Base-by-base conservation (phyloP, 2,113 vertebrate genomes). In the Catharus minimus region DNA sequence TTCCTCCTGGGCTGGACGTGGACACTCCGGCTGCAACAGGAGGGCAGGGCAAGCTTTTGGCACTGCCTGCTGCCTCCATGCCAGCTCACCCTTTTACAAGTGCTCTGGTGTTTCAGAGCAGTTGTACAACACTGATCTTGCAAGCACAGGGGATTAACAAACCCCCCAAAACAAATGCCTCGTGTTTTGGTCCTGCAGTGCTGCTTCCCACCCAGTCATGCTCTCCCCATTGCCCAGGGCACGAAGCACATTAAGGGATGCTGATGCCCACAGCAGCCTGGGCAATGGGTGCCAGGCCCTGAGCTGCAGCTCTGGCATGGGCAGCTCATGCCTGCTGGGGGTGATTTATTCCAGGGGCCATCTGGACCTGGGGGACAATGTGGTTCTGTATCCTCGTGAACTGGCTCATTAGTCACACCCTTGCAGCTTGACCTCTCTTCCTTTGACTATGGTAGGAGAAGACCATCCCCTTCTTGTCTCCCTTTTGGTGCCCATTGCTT, bases 391-490 rank as follows among this genome's bases (percentile, higher is more conserved):
- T 97, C 96, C 98, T 95, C 94, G 97, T 98, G 98, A 98, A 97
- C 96, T 39, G 88, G 97, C 97, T 75, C 96, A 97, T 98, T 98
- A 98, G 98, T 99, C 98, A 98, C 98, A 98, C 97, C 96, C 98
- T 98, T 97, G 97, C 97, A 92, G 86, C 97, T 95, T 87, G 96
- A 97, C 97, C 98, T 96, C 97, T 96, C 94, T 56, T 85, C 76
- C 97, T 97, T 97, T 94, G 90, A 97, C 77, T 46, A 60, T 36
- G 76, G 95, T 89, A 93, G 97, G 97, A 97, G 94, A 94, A 96
- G 96, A 90, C 46, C 77, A 88, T 80, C 93, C 65, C 88, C 89
- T 94, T 89, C 96, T 93, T 33, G 16, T 96, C 24, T 91, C 28
- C 61, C 11, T 81, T 57, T 41, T 2, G 14, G 56, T 10, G 30